These are phyloP conservation scores for Boleophthalmus pectinirostris DNA, from an alignment of 2,113 vertebrate species.

Conservation along the genomic window DNA sequence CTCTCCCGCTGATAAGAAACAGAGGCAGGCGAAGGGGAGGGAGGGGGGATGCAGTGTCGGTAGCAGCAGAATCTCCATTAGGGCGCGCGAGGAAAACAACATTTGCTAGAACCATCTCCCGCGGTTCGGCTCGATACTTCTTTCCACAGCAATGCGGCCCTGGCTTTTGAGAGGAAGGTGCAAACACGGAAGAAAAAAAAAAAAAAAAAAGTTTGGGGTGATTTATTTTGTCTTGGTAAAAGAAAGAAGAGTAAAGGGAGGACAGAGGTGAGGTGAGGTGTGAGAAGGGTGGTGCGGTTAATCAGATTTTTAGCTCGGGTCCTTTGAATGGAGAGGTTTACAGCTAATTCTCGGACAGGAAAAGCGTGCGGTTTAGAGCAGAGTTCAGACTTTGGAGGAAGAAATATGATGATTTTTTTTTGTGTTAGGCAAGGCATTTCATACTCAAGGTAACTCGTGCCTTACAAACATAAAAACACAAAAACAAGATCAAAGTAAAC, in stretches of 20 bases:
- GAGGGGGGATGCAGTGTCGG: slow-evolving; percentile 37
- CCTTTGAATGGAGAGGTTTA: neutral
- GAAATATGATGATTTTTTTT: too few relatives aligned
- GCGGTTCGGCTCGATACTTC: slow-evolving; percentile 38
- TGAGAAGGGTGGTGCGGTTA: neutral
- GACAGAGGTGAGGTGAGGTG: neutral
- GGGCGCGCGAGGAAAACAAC: slow-evolving; percentile 43
- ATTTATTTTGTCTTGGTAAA: slow-evolving; percentile 26
- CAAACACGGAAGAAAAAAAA: neutral
- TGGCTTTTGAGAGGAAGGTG: slow-evolving; percentile 11
- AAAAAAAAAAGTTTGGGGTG: slow-evolving; percentile 1
- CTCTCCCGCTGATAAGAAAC: slow-evolving; percentile 62
- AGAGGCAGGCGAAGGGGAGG: slow-evolving; percentile 31
- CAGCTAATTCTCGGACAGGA: neutral
- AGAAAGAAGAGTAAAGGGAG: neutral
- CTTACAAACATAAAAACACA: too few relatives aligned
- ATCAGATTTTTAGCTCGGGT: neutral
- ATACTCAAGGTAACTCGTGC: too few relatives aligned
- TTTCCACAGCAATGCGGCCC: slow-evolving; percentile 12
- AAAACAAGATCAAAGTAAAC: too few relatives aligned
- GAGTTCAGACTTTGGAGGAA: too few relatives aligned
- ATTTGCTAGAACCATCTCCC: slow-evolving; percentile 47
- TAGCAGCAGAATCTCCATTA: slow-evolving; percentile 61
- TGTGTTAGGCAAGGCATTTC: too few relatives aligned
- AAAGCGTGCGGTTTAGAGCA: too few relatives aligned